Evolutionary conservation across 1,140 invertebrate species (phyloP).

Genomic region (Phthorimaea operculella): DNA sequence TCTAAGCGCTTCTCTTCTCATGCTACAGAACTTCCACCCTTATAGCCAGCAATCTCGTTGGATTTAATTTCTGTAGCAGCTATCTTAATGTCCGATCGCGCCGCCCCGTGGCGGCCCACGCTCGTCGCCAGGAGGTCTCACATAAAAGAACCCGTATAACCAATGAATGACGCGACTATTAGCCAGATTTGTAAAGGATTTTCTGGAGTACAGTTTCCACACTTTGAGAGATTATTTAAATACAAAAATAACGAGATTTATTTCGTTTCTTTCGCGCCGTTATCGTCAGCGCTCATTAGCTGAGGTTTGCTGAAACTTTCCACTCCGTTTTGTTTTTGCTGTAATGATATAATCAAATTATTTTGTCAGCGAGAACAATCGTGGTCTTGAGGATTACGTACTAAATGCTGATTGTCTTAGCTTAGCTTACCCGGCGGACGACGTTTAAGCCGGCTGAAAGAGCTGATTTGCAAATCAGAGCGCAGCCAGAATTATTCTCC

Average conservation of each 20-base stretch:
- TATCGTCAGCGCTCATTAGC: too few species aligned
- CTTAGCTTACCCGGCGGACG: neutral
- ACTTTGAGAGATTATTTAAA: too few species aligned
- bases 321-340: too few species aligned
- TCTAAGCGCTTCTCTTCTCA: neutral
- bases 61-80: conserved; percentile 10
- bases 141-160: conserved; percentile 11
- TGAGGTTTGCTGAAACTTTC: too few species aligned
- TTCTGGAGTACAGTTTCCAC: too few species aligned
- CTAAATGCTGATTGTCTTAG: too few species aligned
- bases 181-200: conserved; percentile 2
- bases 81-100: conserved; percentile 12
- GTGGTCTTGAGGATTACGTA: too few species aligned
- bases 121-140: conserved; percentile 2
- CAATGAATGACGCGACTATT: conserved; percentile 12
- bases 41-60: conserved; percentile 3
- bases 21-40: neutral
- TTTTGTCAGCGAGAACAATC: too few species aligned
- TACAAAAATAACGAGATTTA: too few species aligned
- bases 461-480: neutral
- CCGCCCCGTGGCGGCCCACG: neutral
- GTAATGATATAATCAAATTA: too few species aligned
- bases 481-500: neutral
- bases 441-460: neutral
- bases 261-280: too few species aligned